Percentiles rank a stretch among this genome's conserved stretches.
Evolutionary conservation across 2,113 vertebrate genomes (phyloP).

Genomic region (Pelobates fuscus): DNA sequence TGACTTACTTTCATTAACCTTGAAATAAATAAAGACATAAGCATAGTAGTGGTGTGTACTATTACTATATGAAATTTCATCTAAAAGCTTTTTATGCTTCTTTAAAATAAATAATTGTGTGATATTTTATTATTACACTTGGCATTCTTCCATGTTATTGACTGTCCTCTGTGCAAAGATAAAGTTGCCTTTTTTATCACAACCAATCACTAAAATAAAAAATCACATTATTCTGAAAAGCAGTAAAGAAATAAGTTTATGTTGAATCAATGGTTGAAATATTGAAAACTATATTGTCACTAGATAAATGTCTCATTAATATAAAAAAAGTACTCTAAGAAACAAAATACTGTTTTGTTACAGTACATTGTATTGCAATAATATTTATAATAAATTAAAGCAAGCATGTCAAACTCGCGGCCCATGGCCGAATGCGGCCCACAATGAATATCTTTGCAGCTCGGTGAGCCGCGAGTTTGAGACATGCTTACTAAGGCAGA

Average conservation of each 20-base stretch:
- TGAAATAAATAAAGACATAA: not conserved
- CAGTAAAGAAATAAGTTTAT: not conserved
- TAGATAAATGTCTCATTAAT: too few species aligned
- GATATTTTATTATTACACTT: not conserved
- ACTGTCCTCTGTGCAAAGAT: slow-evolving; percentile 26
- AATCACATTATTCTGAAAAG: not conserved
- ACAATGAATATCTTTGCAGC: too few species aligned
- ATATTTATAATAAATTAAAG: too few species aligned
- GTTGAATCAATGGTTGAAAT: too few species aligned
- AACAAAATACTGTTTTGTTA: too few species aligned
- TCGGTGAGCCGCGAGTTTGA: too few species aligned
- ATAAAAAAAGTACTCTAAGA: too few species aligned
- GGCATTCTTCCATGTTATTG: slow-evolving; percentile 38
- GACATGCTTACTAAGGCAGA: too few species aligned
- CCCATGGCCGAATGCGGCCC: too few species aligned
- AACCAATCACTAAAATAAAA: not conserved
- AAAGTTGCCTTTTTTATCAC: not conserved
- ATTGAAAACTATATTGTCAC: too few species aligned
- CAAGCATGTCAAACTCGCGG: too few species aligned
- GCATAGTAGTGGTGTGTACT: not conserved
- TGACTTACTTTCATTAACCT: not conserved
- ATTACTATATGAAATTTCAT: slow-evolving; percentile 12
- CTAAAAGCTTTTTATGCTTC: slow-evolving; percentile 3
- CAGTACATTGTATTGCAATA: too few species aligned
- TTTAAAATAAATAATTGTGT: slow-evolving; percentile 25